Evolutionary conservation across 2,797 vertebrate genomes (phyloP), one percentile per base, ranked within the genome.

Genomic region (Eulemur rubriventer): DNA sequence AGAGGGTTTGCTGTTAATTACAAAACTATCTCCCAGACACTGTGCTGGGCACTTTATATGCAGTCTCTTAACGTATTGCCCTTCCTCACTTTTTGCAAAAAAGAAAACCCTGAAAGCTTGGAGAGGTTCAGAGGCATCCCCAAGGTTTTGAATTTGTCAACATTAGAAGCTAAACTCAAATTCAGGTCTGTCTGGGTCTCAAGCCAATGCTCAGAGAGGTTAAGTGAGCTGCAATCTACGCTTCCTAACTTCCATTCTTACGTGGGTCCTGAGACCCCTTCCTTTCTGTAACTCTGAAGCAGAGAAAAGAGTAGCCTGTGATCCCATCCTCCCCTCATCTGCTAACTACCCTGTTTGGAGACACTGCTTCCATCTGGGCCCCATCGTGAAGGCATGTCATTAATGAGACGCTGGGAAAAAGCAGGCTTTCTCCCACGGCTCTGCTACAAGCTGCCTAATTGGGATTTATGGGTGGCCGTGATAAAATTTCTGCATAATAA

Each of bases 371-470:
- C 70, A 33, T 97, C 97, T 95, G 80, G 87, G 91, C 83, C 48
- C 89, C 72, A 84, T 24, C 63, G 80, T 72, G 85, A 95, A 96
- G 50, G 65, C 41, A 48, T 28, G 59, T 38, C 88, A 87, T 93
- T 97, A 97, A 89, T 82, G 94, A 97, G 92, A 87, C 22, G 2
- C 89, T 59, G 43, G 63, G 67, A 94, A 87, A 75, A 97, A 96
- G 76, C 30, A 91, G 82, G 28, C 79, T 93, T 86, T 88, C 86
- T 94, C 90, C 72, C 0, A 0, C 17, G 38, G 75, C 69, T 72
- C 41, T 78, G 57, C 22, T 94, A 50, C 55, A 65, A 65, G 86
- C 79, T 87, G 82, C 79, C 70, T 98, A 97, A 97, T 95, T 97
- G 94, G 96, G 73, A 97, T 97, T 96, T 97, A 96, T 96, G 91